A percentile compares a stretch with the other conserved stretches of the same genome.
phyloP scores from a whole-genome alignment of 1,140 invertebrate genomes.

The Temnothorax nylanderi region DNA sequence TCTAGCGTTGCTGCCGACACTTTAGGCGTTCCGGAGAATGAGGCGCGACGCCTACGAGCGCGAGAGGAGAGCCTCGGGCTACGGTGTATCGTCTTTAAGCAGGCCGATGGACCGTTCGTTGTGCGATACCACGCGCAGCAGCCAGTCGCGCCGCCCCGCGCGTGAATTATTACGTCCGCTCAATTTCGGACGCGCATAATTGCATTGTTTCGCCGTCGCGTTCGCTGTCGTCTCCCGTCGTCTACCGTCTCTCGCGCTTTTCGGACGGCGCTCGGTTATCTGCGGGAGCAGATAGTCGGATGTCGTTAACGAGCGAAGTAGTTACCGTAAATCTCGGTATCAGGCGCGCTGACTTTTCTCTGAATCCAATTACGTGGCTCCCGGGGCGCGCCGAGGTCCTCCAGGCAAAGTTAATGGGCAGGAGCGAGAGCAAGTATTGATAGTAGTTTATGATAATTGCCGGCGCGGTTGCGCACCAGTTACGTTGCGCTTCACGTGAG shows the following conservation, averaged over 20 bases:
- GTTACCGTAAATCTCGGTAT: slow-evolving; percentile 54
- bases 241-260: background rate
- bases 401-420: slow-evolving; percentile 31
- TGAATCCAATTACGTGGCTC: slow-evolving; percentile 53
- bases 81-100: slow-evolving; percentile 47
- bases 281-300: background rate
- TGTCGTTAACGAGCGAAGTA: slow-evolving; percentile 7
- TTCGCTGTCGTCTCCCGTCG: background rate
- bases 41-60: slow-evolving; percentile 65
- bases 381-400: slow-evolving; percentile 7
- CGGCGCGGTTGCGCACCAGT: background rate
- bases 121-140: slow-evolving; percentile 19
- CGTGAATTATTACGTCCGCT: slow-evolving; percentile 54
- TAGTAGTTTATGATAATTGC: slow-evolving; percentile 53
- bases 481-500: slow-evolving; percentile 9
- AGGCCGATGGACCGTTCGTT: slow-evolving; percentile 35
- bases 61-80: slow-evolving; percentile 12
- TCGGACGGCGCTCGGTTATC: background rate
- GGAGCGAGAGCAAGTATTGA: slow-evolving; percentile 32
- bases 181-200: slow-evolving; percentile 40
- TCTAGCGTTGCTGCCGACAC: slow-evolving; percentile 69
- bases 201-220: slow-evolving; percentile 32
- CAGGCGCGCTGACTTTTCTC: slow-evolving; percentile 26
- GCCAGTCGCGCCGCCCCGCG: background rate
- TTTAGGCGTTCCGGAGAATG: slow-evolving; percentile 66